Evolutionary conservation across 2,797 vertebrate species (phyloP).

Genomic region (Eulemur rubriventer): DNA sequence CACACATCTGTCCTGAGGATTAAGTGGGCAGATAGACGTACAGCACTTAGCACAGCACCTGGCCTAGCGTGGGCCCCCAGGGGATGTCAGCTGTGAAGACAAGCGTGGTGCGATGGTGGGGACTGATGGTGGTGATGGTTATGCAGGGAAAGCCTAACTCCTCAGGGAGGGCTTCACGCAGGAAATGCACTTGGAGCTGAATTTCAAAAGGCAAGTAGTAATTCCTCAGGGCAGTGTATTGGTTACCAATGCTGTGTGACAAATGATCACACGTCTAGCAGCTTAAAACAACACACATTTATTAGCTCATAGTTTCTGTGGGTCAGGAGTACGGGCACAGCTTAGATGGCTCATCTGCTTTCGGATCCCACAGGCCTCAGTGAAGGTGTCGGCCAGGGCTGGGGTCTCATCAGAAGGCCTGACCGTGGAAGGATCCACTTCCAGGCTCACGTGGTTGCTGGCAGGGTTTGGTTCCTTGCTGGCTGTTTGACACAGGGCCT

Average conservation of each 20-base stretch:
- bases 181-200: background rate
- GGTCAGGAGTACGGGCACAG: background rate
- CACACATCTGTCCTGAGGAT: background rate
- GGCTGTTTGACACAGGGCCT: background rate
- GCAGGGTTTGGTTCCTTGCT: background rate
- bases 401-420: background rate
- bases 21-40: background rate
- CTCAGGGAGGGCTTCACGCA: background rate
- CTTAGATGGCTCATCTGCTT: background rate
- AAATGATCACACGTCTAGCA: background rate
- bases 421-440: background rate
- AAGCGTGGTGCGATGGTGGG: background rate
- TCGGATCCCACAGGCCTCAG: background rate
- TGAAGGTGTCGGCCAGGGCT: background rate
- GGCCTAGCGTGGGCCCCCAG: background rate
- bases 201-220: background rate
- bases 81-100: background rate
- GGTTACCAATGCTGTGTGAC: background rate
- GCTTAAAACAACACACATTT: background rate
- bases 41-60: background rate
- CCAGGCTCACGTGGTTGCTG: background rate
- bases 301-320: background rate
- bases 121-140: background rate
- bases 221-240: background rate
- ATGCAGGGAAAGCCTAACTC: background rate